Evolutionary conservation across 2,888 invertebrate species (phyloP).

Genomic region (Acanthococcus lagerstroemiae): DNA sequence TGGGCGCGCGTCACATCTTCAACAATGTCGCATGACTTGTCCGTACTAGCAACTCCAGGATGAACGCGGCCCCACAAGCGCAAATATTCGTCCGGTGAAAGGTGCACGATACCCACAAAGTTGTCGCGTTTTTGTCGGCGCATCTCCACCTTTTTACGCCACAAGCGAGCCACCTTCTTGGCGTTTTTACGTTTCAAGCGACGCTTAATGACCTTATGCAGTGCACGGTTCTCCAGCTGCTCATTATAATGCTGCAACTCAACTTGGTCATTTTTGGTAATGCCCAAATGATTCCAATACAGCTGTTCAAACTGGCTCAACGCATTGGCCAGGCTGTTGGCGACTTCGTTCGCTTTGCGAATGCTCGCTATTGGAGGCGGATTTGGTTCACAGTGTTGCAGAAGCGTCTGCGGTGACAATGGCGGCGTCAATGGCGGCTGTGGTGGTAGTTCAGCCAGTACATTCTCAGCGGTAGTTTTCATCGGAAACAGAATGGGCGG

Average conservation of each 20-base stretch:
- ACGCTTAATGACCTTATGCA: not conserved
- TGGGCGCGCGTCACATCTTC: not conserved
- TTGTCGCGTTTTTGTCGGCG: constrained; percentile 4
- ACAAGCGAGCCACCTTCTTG: constrained; percentile 1
- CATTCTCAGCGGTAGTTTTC: too few relatives aligned
- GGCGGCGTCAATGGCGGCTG: too few relatives aligned
- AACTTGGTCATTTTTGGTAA: not conserved
- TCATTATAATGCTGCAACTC: not conserved
- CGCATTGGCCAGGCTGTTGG: not conserved
- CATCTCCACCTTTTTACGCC: not conserved
- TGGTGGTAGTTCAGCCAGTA: too few relatives aligned
- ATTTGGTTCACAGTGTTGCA: too few relatives aligned
- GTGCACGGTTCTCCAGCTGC: not conserved
- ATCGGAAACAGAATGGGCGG: too few relatives aligned
- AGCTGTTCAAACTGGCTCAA: constrained; percentile 1
- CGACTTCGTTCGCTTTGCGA: constrained; percentile 9
- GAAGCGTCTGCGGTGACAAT: too few relatives aligned
- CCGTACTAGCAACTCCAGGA: not conserved
- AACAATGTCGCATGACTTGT: not conserved
- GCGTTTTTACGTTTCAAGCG: constrained; percentile 13
- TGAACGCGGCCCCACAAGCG: constrained; percentile 5
- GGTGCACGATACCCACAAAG: constrained; percentile 11
- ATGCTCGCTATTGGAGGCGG: too few relatives aligned
- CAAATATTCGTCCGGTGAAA: constrained; percentile 4
- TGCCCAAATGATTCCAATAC: constrained; percentile 7